Conservation (phyloP, 2,797 vertebrate genomes). For the Petrocephalus schoutedeni region DNA sequence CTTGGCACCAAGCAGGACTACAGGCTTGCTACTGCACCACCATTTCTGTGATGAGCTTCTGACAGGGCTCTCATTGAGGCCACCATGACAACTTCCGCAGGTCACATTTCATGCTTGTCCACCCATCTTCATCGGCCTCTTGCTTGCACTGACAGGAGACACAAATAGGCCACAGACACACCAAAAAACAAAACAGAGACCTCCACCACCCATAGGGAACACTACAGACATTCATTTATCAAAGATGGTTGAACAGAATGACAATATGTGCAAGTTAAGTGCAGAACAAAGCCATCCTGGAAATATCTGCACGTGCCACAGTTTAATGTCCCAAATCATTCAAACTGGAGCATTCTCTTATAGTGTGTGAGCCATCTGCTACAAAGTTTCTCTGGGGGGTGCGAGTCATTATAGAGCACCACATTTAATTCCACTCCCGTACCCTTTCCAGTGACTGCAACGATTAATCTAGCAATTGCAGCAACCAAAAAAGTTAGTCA, state of each 20-base stretch:
- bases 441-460: background rate
- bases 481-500: background rate
- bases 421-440: background rate
- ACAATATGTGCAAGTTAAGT: background rate
- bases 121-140: background rate
- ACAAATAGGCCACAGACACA: background rate
- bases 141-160: background rate
- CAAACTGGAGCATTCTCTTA: background rate
- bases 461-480: background rate
- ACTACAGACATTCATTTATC: background rate
- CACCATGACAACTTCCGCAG: background rate
- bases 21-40: background rate
- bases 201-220: background rate
- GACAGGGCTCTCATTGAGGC: background rate
- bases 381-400: background rate
- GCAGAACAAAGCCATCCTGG: background rate
- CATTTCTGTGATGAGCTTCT: background rate
- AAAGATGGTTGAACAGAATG: background rate
- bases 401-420: background rate
- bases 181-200: background rate
- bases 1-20: background rate
- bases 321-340: background rate
- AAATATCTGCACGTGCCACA: background rate
- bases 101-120: background rate
- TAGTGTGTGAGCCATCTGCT: background rate